phyloP scores from a whole-genome alignment of 2,888 invertebrate genomes.

The Drosophila emarginata region DNA sequence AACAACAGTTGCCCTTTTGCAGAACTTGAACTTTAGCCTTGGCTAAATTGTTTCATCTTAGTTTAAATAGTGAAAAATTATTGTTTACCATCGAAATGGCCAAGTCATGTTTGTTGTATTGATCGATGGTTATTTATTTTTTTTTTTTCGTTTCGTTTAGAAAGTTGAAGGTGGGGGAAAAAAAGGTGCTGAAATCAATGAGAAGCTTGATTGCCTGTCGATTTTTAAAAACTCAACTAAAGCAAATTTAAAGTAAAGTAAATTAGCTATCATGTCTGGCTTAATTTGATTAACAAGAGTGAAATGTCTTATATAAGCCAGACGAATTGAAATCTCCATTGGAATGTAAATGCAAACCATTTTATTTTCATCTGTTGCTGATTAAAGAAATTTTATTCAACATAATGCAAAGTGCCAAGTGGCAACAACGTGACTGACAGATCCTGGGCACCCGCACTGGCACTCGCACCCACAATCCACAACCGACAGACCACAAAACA shows the following conservation, averaged over 20 bases:
- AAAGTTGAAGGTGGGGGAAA: constrained; percentile 8
- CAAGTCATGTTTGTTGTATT: constrained; percentile 57
- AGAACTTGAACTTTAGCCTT: constrained; percentile 68
- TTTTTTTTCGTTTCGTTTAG: neutral
- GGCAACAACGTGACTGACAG: constrained; percentile 77
- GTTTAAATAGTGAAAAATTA: constrained; percentile 40
- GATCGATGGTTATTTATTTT: neutral
- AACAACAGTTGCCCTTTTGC: constrained; percentile 38
- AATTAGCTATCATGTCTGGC: constrained; percentile 6
- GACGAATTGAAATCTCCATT: neutral
- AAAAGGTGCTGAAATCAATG: constrained; percentile 24
- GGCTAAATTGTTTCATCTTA: constrained; percentile 20
- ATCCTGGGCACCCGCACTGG: constrained; percentile 44
- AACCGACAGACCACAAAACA: constrained; percentile 17
- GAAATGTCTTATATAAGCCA: neutral
- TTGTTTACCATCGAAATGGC: constrained; percentile 42
- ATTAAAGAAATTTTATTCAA: constrained; percentile 42
- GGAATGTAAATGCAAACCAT: constrained; percentile 26
- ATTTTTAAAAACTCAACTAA: constrained; percentile 2
- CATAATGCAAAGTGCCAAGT: constrained; percentile 67
- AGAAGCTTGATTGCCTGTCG: constrained; percentile 25
- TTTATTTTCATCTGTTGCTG: constrained; percentile 33
- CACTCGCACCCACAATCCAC: constrained; percentile 21
- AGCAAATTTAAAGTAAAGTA: neutral
- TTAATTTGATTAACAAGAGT: constrained; percentile 7